A percentile compares a stretch with the other conserved stretches of the same genome.
Conservation (phyloP, 2,888 invertebrate genomes). For the Hydraecia micacea region DNA sequence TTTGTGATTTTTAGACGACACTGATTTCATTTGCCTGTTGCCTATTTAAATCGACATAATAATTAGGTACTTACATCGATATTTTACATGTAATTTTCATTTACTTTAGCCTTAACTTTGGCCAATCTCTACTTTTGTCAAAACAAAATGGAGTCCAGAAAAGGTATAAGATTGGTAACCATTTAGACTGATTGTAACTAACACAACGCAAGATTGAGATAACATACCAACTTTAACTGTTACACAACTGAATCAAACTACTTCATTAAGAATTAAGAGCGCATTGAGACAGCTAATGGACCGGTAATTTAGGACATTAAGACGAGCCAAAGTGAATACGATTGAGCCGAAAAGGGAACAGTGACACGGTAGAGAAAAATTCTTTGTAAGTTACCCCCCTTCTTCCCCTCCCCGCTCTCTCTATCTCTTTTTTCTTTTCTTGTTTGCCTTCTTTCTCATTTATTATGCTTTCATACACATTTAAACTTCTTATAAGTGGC, state of each 20-base stretch:
- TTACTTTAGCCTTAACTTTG: not conserved
- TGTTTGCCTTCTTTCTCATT: not conserved
- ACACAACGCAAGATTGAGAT: conserved; percentile 19
- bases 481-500: not conserved
- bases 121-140: not conserved
- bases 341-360: conserved; percentile 27
- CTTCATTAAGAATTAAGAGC: conserved; percentile 51
- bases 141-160: not conserved
- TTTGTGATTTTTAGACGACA: not conserved
- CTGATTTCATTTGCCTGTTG: not conserved
- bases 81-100: not conserved
- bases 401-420: not conserved
- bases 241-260: conserved; percentile 25
- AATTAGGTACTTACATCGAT: not conserved
- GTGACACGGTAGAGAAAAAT: not conserved
- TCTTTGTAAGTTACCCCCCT: not conserved
- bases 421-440: not conserved
- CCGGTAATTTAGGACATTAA: conserved; percentile 39
- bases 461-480: not conserved
- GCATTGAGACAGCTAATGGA: conserved; percentile 47
- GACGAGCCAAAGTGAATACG: conserved; percentile 20
- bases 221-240: conserved; percentile 15
- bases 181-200: not conserved
- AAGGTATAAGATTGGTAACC: too few relatives aligned
- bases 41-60: not conserved